Evolutionary conservation across 2,113 vertebrate species (phyloP).

Genomic region (Lota lota): DNA sequence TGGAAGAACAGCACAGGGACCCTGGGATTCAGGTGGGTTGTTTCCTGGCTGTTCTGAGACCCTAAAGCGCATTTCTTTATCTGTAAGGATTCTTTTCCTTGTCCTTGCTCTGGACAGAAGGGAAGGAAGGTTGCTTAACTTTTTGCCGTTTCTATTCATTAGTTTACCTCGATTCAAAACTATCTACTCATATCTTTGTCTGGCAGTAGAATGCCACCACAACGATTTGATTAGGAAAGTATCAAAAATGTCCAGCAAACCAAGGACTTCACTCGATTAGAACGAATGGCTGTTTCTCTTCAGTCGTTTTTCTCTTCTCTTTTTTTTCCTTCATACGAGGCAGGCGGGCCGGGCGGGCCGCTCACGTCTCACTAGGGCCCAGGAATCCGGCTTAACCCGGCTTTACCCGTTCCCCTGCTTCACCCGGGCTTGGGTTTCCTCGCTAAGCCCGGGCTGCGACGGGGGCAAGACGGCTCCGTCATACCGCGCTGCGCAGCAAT

Average conservation of each 20-base stretch:
- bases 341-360: slow-evolving; percentile 5
- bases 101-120: no score
- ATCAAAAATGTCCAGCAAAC: not conserved
- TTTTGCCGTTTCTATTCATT: no score
- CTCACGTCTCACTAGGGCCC: slow-evolving; percentile 25
- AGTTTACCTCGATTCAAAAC: not conserved
- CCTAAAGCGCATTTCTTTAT: not conserved
- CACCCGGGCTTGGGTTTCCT: slow-evolving; percentile 13
- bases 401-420: slow-evolving; percentile 12
- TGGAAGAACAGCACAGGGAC: slow-evolving; percentile 78
- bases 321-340: no score
- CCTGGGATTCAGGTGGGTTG: slow-evolving; percentile 73
- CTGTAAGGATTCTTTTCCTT: not conserved
- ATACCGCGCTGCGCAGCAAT: slow-evolving; percentile 42
- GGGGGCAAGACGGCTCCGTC: slow-evolving; percentile 31
- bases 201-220: not conserved
- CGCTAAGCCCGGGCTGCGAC: slow-evolving; percentile 33
- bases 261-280: slow-evolving; percentile 9
- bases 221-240: not conserved
- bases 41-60: slow-evolving; percentile 37
- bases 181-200: not conserved
- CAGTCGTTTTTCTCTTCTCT: no score
- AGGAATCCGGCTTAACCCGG: slow-evolving; percentile 22
- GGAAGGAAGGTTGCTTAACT: no score
- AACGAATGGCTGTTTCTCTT: slow-evolving; percentile 4